Conservation (phyloP, 2,113 vertebrate genomes). For the Felis catus region DNA sequence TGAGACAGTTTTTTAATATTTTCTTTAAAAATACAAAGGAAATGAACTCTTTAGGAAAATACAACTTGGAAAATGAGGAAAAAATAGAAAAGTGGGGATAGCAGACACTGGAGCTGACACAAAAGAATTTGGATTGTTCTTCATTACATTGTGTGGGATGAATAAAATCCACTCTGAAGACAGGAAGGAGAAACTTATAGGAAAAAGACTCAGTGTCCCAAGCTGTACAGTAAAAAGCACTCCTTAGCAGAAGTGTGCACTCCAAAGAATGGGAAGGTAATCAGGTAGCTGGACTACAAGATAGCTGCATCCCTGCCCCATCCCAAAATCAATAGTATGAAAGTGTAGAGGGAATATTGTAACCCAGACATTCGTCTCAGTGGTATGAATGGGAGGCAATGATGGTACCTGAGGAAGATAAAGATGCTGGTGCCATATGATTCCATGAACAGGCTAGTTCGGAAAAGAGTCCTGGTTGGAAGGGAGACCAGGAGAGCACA, state of each 20-base stretch:
- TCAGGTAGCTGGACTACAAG: neutral
- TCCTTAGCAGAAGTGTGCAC: neutral
- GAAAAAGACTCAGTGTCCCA: slow-evolving; percentile 21
- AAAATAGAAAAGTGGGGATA: neutral
- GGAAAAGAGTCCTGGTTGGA: neutral
- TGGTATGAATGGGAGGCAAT: neutral
- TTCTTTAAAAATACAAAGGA: slow-evolving; percentile 85
- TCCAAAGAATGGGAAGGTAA: neutral
- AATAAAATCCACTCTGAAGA: slow-evolving; percentile 5
- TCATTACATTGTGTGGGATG: slow-evolving; percentile 6
- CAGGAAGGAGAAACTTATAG: neutral
- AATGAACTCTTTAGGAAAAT: slow-evolving; percentile 79
- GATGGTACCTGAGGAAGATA: no score
- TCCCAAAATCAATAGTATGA: slow-evolving; percentile 46
- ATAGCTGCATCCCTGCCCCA: neutral
- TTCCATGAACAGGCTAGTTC: neutral
- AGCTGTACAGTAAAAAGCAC: slow-evolving; percentile 26
- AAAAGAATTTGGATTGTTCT: slow-evolving; percentile 15
- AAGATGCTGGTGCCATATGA: neutral
- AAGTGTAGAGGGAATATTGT: neutral
- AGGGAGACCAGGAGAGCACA: neutral
- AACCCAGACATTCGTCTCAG: neutral
- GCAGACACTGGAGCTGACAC: neutral
- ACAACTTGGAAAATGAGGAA: slow-evolving; percentile 77
- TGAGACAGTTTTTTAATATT: slow-evolving; percentile 14